Percentiles rank a stretch among this genome's conserved stretches.
Conservation (phyloP, 2,113 vertebrate genomes). For the Oceanodroma tethys region DNA sequence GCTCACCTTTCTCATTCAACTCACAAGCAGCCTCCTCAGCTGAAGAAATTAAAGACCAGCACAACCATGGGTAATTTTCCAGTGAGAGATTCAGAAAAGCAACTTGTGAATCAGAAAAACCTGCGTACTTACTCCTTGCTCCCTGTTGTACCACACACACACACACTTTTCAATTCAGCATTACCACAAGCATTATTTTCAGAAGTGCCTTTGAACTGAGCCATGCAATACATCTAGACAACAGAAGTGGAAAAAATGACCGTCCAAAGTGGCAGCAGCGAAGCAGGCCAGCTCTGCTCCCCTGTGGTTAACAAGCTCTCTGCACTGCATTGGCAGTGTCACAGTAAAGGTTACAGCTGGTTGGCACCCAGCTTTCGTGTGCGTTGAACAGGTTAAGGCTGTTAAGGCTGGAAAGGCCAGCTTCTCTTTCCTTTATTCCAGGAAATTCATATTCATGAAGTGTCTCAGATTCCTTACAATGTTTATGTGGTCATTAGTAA, state of each 20-base stretch:
- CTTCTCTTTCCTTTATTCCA: not conserved
- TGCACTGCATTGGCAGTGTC: not conserved
- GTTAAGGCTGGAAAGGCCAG: not conserved
- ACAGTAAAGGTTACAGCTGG: not conserved
- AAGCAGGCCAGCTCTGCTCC: not conserved
- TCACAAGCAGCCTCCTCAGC: not conserved
- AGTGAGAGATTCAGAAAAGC: not conserved
- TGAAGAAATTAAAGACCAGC: not conserved
- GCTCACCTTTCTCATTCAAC: not conserved
- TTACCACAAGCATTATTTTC: not conserved
- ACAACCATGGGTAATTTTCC: not conserved
- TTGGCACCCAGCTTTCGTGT: not conserved
- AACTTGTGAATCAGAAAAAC: not conserved
- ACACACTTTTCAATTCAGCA: not conserved
- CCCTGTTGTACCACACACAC: not conserved
- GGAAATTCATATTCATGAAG: not conserved
- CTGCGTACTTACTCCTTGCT: not conserved
- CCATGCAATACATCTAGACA: not conserved
- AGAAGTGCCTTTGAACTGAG: not conserved
- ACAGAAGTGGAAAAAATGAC: not conserved
- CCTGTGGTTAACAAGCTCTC: not conserved
- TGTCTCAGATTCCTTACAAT: not conserved
- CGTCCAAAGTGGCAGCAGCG: not conserved
- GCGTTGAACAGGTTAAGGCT: fast-evolving
- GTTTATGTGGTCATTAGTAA: not conserved